These are phyloP conservation scores for Cheiracanthium punctorium DNA, from an alignment of 2,888 invertebrate species.

Conservation along the genomic window DNA sequence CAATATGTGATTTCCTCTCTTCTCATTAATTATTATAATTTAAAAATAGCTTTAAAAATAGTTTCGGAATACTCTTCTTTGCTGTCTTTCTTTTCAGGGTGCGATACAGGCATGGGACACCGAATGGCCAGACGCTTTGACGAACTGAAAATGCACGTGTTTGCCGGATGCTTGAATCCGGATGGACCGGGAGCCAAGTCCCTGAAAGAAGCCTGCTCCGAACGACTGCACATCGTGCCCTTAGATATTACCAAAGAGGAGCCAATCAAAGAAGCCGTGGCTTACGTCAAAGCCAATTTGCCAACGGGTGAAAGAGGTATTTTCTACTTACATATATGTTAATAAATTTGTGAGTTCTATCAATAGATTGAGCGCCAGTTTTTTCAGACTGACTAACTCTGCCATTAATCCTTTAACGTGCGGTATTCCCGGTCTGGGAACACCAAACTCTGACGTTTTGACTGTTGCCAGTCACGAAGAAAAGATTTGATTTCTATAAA, in stretches of 20 bases:
- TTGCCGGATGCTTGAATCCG: conserved; percentile 58
- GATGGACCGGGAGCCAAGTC: conserved; percentile 30
- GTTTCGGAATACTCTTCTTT: not conserved
- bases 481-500: no score
- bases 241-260: conserved; percentile 57
- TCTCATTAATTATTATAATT: no score
- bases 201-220: conserved; percentile 37
- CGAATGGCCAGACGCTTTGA: conserved; percentile 75
- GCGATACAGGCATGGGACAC: conserved; percentile 76
- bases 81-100: conserved; percentile 68
- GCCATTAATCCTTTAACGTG: no score
- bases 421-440: no score
- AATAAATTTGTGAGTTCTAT: no score
- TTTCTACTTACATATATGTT: not conserved
- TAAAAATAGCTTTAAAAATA: no score
- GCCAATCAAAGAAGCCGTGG: conserved; percentile 41
- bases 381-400: no score
- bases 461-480: no score
- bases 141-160: conserved; percentile 73
- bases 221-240: conserved; percentile 36
- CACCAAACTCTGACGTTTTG: no score
- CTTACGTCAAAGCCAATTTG: conserved; percentile 40
- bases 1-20: no score
- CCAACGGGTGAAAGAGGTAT: conserved; percentile 36
- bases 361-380: no score